phyloP scores from a whole-genome alignment of 2,888 invertebrate species.

The Drosophila imparisetae region DNA sequence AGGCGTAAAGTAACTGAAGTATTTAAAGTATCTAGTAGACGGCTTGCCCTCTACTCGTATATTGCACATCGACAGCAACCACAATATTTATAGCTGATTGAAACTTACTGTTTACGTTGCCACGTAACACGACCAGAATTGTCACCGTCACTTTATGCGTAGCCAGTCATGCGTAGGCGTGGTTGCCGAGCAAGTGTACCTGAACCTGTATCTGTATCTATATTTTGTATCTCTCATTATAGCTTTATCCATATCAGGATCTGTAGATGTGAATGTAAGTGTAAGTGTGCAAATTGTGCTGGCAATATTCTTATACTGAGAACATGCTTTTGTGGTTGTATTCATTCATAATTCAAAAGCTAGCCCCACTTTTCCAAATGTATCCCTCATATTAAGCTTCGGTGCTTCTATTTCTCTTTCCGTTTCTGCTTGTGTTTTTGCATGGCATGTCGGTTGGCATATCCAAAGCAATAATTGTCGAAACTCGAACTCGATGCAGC shows the following conservation, averaged over 20 bases:
- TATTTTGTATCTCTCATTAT: not conserved
- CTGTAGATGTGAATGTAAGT: slow-evolving; percentile 13
- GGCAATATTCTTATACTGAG: slow-evolving; percentile 5
- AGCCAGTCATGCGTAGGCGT: slow-evolving; percentile 43
- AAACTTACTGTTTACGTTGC: slow-evolving; percentile 21
- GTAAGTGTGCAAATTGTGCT: slow-evolving; percentile 3
- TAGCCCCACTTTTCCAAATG: slow-evolving; percentile 19
- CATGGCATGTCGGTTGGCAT: slow-evolving; percentile 13
- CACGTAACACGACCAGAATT: slow-evolving; percentile 23
- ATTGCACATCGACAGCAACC: not conserved
- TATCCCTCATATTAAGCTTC: slow-evolving; percentile 11
- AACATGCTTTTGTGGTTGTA: slow-evolving; percentile 51
- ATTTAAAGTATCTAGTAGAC: slow-evolving; percentile 46
- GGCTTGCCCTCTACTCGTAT: slow-evolving; percentile 1
- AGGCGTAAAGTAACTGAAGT: slow-evolving; percentile 56
- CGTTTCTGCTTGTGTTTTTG: not conserved
- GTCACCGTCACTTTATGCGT: slow-evolving; percentile 57
- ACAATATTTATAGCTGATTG: slow-evolving; percentile 6
- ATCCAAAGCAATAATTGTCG: slow-evolving; percentile 35
- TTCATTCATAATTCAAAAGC: slow-evolving; percentile 64
- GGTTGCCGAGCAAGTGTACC: not conserved
- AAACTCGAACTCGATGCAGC: slow-evolving; percentile 31
- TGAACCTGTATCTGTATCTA: not conserved
- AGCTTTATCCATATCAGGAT: not conserved
- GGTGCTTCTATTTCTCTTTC: not conserved